A percentile compares a stretch with the other conserved stretches of the same genome.
phyloP scores from a whole-genome alignment of 2,113 vertebrate genomes.

The Stomatorhinus ivindoensis region DNA sequence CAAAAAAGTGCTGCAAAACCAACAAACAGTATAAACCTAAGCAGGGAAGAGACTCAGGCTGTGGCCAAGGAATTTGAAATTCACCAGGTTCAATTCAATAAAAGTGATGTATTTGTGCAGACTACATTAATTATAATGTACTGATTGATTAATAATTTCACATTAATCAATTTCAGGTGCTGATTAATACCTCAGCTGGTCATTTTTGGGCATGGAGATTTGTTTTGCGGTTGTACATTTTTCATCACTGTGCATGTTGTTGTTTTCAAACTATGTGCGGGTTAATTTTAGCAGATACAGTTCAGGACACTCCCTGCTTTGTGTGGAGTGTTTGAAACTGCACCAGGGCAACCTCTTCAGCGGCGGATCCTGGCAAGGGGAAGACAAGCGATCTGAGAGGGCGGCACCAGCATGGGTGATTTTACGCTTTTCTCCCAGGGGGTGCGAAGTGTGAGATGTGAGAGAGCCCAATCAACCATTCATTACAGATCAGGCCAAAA shows the following conservation, averaged over 20 bases:
- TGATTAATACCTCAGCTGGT: not conserved
- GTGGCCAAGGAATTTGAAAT: not conserved
- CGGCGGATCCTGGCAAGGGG: not conserved
- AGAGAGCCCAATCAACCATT: no score
- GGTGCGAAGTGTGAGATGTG: not conserved
- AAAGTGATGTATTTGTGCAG: not conserved
- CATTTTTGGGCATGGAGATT: not conserved
- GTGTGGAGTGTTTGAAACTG: not conserved
- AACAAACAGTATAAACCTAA: not conserved
- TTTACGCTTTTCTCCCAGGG: not conserved
- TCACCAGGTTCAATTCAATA: not conserved
- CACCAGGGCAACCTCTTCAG: not conserved
- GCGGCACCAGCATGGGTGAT: no score
- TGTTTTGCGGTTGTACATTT: not conserved
- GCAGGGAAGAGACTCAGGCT: not conserved
- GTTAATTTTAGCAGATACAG: not conserved
- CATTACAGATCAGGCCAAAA: not conserved
- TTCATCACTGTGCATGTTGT: not conserved
- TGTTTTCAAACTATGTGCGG: not conserved
- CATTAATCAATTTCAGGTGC: no score
- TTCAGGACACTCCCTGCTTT: not conserved
- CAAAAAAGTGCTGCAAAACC: not conserved
- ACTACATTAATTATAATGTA: not conserved
- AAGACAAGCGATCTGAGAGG: not conserved
- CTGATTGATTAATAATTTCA: not conserved